Base-by-base conservation (phyloP, 2,113 vertebrate species). In the Agelaius tricolor region DNA sequence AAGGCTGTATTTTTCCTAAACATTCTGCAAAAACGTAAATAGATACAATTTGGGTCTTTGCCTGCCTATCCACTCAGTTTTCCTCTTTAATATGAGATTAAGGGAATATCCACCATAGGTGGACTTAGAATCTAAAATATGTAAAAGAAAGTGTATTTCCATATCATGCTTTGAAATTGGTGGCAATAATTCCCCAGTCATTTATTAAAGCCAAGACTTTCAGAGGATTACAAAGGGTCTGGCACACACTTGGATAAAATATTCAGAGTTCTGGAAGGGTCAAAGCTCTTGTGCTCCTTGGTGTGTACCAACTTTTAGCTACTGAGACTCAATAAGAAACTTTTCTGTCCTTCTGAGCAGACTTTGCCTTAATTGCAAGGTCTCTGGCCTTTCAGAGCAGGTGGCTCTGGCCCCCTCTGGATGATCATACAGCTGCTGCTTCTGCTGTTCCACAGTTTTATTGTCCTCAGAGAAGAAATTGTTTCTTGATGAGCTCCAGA, bases 361-460 rank as follows among this genome's bases (percentile, higher is more conserved):
- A 67, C 49, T 74, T 78, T 90, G 26, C 13, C 3, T 39, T 89
- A 87, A 87, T 61, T 92, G 51, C 61, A 63, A 74, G 68, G 51
- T 84, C 47, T 89, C 65, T 87, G 73, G 73, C 76, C 76, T 94
- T 89, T 84, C 61, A 46, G 77, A 91, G 27, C 73, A 87, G 73
- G 86, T 91, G 91, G 39, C 44, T 41, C 47, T 35, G n/a, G 19
- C 35, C 65, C 15, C 19, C 41, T 41, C 33, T 31, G 65, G 21
- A 78, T 93, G 84, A 71, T 87, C 52, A 55, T 57, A 80, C 47
- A 89, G 61, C 68, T 90, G 83, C 61, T 74, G 27, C 57, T 87
- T 92, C 89, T 93, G 61, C 63, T 81, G 31, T 84, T 90, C 52
- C 72, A 74, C 35, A n/a, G 35, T 81, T 96, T 93, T 68, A 81